Evolutionary conservation across 92 coral and sea anemone species (phyloP), one percentile per base, ranked within the genome.

Genomic region (Epizoanthus rinbou): DNA sequence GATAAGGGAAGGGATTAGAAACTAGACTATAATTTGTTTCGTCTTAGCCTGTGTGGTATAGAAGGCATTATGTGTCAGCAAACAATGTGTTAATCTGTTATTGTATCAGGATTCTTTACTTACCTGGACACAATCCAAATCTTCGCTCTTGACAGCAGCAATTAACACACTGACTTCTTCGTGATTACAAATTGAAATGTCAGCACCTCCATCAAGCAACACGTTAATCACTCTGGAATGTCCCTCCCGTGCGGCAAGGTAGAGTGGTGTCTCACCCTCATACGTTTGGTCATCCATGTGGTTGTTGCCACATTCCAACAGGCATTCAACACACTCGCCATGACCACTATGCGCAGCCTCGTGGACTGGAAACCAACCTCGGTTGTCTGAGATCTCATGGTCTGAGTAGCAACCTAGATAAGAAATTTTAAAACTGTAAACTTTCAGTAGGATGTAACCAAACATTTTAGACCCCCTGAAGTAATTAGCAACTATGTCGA

Each of bases 341-440:
- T 91, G 86, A 9, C 97, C 97, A 13, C 63, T 75, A 15, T 75
- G 79, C 13, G 97, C 97, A 9, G 97, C 97, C 47, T 89, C 93
- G 17, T 93, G 98, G 22, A 91, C 76, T 6, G 95, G 95, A 58
- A 91, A 93, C 98, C 98, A 93, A 35, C 95, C 98, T 25, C 95
- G 90, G 71, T 93, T 93, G 62, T 93, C 98, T 19, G 91, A 86
- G 13, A 91, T 86, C 87, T 93, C 93, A 33, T 78, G 71, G 52
- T 50, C 54, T 0, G 82, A 62, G 16, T 57, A 78, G 5, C 39
- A 6, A 41, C 24, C 82, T 71, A 41, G 45, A 41, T 19, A 18
- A 50, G 16, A 50, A 50, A 9, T 50, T 50, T 37, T 37, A 37
- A 37, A 50, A 50, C 54, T 50, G 54, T 50, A 9, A 13, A 9